Evolutionary conservation across 2,113 vertebrate genomes (phyloP), one percentile per base, ranked within the genome.

Genomic region (Paralichthys olivaceus): DNA sequence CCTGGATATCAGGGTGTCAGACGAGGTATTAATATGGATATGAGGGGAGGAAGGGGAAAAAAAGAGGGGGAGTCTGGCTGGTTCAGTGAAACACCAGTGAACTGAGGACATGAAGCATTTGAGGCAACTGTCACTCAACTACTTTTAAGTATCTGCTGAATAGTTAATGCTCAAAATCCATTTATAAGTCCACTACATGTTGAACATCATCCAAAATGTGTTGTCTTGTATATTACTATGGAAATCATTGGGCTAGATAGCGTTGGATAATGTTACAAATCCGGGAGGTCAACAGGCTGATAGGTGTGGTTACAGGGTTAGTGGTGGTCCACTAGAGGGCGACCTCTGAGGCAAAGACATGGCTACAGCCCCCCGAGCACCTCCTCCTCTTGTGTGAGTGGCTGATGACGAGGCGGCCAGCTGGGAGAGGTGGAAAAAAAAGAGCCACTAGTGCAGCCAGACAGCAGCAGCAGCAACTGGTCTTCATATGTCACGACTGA

Each of bases 261-360:
- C 7, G 1, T 51, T 3, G 29, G 29, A 47, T n/a, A 53, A 17
- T 57, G 20, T 13, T 56, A 51, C 55, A 61, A 66, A 29, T 26
- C 34, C 19, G 54, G 17, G 4, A 4, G 25, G 22, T 1, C 25
- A 0, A n/a, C 15, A 25, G 28, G 22, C 65, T 68, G 20, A 56
- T 9, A 53, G 53, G 73, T 74, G 57, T 61, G 67, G 58, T 13
- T 22, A 13, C 25, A 40, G 34, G 37, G 25, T 26, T 25, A 13
- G 25, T 60, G 32, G 58, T 20, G 58, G 29, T 65, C 91, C 94
- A 94, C 89, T 69, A 94, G 92, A 90, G 91, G 92, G 91, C 73
- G 53, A 80, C 90, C 67, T 87, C 53, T 82, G 55, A 87, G 81
- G 58, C 56, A 9, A 37, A 62, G 71, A 81, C 17, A 0, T 29